phyloP scores from a whole-genome alignment of 1,140 invertebrate genomes.

The Drosophila teissieri region DNA sequence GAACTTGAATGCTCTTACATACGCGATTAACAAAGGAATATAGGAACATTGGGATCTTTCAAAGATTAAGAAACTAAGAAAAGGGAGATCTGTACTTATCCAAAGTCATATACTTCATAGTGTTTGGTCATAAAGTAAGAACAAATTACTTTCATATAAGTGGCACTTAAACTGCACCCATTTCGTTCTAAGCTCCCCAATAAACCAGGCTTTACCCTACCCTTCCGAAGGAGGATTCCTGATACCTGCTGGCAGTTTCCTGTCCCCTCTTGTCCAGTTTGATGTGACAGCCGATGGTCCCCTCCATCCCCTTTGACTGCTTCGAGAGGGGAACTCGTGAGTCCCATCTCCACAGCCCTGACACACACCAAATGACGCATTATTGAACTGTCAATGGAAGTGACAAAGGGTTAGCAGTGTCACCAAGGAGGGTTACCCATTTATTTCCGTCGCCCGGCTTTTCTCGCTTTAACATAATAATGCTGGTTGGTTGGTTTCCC shows the following conservation, averaged over 20 bases:
- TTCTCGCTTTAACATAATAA: slow-evolving; percentile 3
- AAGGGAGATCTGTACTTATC: too few relatives aligned
- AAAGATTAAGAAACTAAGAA: too few relatives aligned
- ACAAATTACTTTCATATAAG: not conserved
- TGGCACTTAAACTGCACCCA: slow-evolving; percentile 6
- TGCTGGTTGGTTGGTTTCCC: slow-evolving; percentile 1
- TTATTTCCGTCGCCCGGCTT: slow-evolving; percentile 29
- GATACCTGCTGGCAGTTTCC: slow-evolving; percentile 38
- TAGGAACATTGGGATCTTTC: too few relatives aligned
- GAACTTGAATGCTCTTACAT: slow-evolving; percentile 15
- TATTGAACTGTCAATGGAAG: slow-evolving; percentile 81
- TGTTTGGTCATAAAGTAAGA: too few relatives aligned
- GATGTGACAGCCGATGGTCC: slow-evolving; percentile 39
- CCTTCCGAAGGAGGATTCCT: not conserved
- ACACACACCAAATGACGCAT: slow-evolving; percentile 73
- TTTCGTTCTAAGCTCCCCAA: not conserved
- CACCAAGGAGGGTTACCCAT: slow-evolving; percentile 63
- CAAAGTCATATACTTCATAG: too few relatives aligned
- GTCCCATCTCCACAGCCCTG: slow-evolving; percentile 21
- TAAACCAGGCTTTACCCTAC: slow-evolving; percentile 20
- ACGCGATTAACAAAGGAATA: too few relatives aligned
- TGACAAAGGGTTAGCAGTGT: slow-evolving; percentile 80
- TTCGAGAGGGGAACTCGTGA: slow-evolving; percentile 3
- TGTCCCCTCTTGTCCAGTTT: slow-evolving; percentile 40
- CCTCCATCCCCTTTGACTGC: not conserved